Evolutionary conservation across 2,797 vertebrate species (phyloP).

Genomic region (Anguilla obscura): DNA sequence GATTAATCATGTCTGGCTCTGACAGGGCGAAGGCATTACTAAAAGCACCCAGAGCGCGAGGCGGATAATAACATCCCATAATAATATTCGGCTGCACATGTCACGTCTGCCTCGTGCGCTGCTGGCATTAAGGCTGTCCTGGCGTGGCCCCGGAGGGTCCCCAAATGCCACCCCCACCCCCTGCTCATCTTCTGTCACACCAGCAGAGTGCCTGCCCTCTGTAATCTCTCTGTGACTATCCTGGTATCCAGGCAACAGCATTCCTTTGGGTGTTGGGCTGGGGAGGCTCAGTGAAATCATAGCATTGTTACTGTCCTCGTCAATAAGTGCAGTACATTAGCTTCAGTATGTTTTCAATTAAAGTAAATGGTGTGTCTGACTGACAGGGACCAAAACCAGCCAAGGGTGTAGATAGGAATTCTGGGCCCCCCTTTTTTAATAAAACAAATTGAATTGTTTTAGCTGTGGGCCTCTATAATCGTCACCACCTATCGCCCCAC

Average conservation of each 20-base stretch:
- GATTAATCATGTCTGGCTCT: constrained; percentile 81
- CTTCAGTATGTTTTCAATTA: constrained; percentile 40
- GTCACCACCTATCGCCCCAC: too few species aligned
- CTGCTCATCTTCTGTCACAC: constrained; percentile 20
- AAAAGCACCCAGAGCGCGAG: constrained; percentile 74
- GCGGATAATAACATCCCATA: constrained; percentile 63
- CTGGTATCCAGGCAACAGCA: background rate
- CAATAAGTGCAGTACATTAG: background rate
- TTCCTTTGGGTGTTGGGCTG: background rate
- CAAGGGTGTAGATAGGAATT: too few species aligned
- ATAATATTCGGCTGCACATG: constrained; percentile 81
- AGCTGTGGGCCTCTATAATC: too few species aligned
- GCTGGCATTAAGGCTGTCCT: constrained; percentile 72
- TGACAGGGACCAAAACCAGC: constrained; percentile 21
- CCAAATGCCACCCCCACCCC: constrained; percentile 26
- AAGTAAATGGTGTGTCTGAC: constrained; percentile 36
- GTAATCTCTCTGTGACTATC: constrained; percentile 2
- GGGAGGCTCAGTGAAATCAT: background rate
- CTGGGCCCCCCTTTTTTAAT: too few species aligned
- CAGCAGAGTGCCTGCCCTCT: constrained; percentile 16
- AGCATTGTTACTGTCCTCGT: background rate
- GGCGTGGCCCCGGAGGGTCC: constrained; percentile 55
- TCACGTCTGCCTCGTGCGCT: constrained; percentile 77
- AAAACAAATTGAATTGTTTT: too few species aligned
- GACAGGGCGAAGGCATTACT: constrained; percentile 83